Conservation (phyloP, 1,140 invertebrate species). For the Bombus polaris region DNA sequence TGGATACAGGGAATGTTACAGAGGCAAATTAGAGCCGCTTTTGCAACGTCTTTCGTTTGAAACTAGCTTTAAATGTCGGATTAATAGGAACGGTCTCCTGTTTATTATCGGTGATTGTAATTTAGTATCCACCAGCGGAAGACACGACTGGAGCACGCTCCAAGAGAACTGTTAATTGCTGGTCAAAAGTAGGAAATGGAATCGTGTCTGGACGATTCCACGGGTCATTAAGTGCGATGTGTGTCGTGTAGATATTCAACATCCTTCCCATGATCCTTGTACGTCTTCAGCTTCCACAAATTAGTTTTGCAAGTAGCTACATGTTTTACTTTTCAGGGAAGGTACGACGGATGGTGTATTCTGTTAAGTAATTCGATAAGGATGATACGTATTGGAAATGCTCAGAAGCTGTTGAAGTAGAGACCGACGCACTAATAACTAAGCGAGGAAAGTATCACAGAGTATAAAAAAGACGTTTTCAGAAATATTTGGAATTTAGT, state of each 20-base stretch:
- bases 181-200: slow-evolving; percentile 33
- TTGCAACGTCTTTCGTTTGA: neutral
- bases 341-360: neutral
- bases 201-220: slow-evolving; percentile 21
- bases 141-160: neutral
- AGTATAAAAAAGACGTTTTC: neutral
- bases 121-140: slow-evolving; percentile 19
- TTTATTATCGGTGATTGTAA: slow-evolving; percentile 27
- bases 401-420: neutral
- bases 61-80: slow-evolving; percentile 21
- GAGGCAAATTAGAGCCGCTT: slow-evolving; percentile 30
- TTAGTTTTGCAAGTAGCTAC: neutral
- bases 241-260: neutral
- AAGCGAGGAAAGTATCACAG: neutral
- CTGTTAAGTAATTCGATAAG: neutral
- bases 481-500: no score
- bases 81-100: neutral
- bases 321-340: neutral
- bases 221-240: slow-evolving; percentile 18
- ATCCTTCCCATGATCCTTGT: neutral
- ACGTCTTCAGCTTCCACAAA: neutral
- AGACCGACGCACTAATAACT: neutral
- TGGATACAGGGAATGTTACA: slow-evolving; percentile 12
- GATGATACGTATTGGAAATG: neutral
- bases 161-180: slow-evolving; percentile 8